Evolutionary conservation across 2,797 vertebrate species (phyloP).

Genomic region (Holocentrus rufus): DNA sequence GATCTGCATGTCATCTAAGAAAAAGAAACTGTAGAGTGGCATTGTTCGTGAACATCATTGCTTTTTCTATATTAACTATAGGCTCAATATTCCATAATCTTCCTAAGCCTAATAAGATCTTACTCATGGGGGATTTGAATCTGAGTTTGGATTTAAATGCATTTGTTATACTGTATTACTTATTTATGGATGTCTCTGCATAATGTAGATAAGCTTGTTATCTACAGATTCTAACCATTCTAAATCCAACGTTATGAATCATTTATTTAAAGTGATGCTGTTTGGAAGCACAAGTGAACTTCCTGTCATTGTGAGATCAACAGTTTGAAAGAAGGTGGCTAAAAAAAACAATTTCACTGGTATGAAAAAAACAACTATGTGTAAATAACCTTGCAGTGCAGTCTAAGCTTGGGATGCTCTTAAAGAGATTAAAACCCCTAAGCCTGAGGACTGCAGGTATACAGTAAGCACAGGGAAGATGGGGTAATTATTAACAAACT

Average conservation of each 20-base stretch:
- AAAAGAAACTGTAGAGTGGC: constrained; percentile 5
- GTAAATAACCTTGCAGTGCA: background rate
- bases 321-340: background rate
- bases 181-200: constrained; percentile 47
- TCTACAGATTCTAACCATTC: constrained; percentile 21
- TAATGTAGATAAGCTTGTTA: constrained; percentile 37
- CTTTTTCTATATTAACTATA: constrained; percentile 5
- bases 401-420: background rate
- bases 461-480: background rate
- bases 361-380: background rate
- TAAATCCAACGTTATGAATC: constrained; percentile 23
- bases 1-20: constrained; percentile 32
- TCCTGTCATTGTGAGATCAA: background rate
- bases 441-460: background rate
- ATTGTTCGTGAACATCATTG: constrained; percentile 24
- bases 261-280: background rate
- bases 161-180: constrained; percentile 35
- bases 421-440: background rate
- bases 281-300: background rate
- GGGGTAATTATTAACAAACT: background rate
- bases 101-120: constrained; percentile 16
- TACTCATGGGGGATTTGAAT: constrained; percentile 17
- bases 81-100: constrained; percentile 48
- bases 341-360: background rate
- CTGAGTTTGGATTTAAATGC: constrained; percentile 29